Percentiles rank a stretch among this genome's conserved stretches.
phyloP scores from a whole-genome alignment of 2,797 vertebrate species.

The Danionella dracula region DNA sequence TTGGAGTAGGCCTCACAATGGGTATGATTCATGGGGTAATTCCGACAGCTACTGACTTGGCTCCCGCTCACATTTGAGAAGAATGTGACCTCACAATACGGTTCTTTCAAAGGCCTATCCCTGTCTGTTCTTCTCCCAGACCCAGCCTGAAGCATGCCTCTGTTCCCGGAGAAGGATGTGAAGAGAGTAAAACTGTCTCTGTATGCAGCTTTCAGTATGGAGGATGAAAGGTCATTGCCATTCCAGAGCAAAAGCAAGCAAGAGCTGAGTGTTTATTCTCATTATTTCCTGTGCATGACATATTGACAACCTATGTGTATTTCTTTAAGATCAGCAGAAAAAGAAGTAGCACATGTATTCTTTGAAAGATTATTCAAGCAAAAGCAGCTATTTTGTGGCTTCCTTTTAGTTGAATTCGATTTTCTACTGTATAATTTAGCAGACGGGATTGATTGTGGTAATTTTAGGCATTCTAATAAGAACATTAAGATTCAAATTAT shows the following conservation, averaged over 20 bases:
- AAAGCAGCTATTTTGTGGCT: no score
- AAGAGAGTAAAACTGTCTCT: conserved; percentile 35
- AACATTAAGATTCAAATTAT: no score
- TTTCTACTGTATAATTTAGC: no score
- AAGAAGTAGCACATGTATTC: no score
- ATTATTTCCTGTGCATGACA: neutral
- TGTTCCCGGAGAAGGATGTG: conserved; percentile 57
- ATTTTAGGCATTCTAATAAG: no score
- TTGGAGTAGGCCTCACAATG: conserved; percentile 81
- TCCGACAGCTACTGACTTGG: conserved; percentile 84
- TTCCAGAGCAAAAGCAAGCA: neutral
- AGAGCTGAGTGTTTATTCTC: neutral
- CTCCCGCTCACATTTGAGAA: conserved; percentile 78
- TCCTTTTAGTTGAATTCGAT: no score
- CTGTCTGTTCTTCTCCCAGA: conserved; percentile 57
- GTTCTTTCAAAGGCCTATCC: conserved; percentile 77
- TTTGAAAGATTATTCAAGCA: no score
- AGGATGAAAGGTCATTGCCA: conserved; percentile 16
- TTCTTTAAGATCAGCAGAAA: no score
- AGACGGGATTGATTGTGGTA: no score
- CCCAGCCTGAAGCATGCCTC: conserved; percentile 65
- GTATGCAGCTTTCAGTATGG: neutral
- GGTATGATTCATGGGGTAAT: conserved; percentile 95
- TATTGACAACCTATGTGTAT: neutral
- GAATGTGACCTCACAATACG: conserved; percentile 79